Conservation (phyloP, 2,888 invertebrate genomes). For the Plemyria rubiginata region DNA sequence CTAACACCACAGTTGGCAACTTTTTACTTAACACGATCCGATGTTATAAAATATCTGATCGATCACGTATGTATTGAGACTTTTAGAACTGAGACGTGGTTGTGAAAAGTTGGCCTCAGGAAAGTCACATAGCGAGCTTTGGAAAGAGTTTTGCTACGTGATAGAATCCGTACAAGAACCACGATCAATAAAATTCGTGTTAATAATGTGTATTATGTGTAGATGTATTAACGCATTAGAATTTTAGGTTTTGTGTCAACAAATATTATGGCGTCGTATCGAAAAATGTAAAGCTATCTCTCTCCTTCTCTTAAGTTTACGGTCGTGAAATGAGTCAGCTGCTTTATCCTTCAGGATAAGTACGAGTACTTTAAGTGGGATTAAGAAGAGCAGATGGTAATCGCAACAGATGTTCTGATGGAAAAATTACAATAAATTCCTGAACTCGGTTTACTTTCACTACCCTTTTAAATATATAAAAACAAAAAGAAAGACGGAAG, state of each 20-base stretch:
- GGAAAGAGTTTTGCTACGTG: no score
- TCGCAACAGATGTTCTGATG: conserved; percentile 25
- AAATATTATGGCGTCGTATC: not conserved
- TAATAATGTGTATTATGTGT: no score
- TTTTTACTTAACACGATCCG: conserved; percentile 1
- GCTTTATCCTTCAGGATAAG: conserved; percentile 24
- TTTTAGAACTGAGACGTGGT: no score
- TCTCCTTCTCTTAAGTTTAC: conserved; percentile 12
- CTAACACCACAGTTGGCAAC: conserved; percentile 2
- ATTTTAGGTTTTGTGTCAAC: no score
- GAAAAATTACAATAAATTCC: conserved; percentile 27
- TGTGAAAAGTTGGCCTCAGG: no score
- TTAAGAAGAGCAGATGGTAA: conserved; percentile 30
- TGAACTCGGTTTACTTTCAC: conserved; percentile 4
- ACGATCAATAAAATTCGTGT: no score
- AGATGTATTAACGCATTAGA: no score
- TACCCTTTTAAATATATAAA: not conserved
- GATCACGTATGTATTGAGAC: no score
- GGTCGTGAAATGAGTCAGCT: conserved; percentile 33
- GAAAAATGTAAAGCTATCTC: not conserved
- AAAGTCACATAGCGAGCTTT: no score
- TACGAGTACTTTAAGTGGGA: conserved; percentile 14
- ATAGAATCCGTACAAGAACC: no score
- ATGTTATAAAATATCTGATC: no score
- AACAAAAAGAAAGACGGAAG: no score